Evolutionary conservation across 1,140 invertebrate species (phyloP).

Genomic region (Portunus trituberculatus): DNA sequence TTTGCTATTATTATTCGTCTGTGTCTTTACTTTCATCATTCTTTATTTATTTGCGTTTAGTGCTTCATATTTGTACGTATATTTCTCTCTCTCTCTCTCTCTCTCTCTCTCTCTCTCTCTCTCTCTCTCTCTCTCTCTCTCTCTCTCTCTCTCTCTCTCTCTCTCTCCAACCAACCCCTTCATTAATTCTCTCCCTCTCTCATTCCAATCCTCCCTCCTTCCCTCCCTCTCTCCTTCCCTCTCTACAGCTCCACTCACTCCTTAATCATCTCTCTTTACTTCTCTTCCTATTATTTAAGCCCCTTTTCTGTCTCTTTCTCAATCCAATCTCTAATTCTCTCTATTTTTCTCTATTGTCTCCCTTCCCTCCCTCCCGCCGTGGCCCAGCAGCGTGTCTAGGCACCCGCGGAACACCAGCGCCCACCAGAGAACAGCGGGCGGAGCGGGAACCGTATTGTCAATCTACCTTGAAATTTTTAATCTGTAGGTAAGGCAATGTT

Average conservation of each 20-base stretch:
- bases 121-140: not conserved
- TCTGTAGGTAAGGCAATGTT: not conserved
- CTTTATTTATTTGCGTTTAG: not conserved
- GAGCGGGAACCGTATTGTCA: not conserved
- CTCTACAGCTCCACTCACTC: not conserved
- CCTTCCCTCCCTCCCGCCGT: not conserved
- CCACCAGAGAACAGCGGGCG: not conserved
- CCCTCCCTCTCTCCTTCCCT: not conserved
- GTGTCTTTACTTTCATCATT: not conserved
- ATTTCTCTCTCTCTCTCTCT: not conserved
- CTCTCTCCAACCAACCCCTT: not conserved
- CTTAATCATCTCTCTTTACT: not conserved
- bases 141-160: not conserved
- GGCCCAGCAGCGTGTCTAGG: not conserved
- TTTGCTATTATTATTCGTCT: too few relatives aligned
- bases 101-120: not conserved
- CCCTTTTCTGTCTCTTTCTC: not conserved
- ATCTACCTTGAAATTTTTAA: constrained; percentile 16
- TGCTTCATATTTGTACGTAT: too few relatives aligned
- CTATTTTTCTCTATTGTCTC: not conserved
- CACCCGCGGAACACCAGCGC: not conserved
- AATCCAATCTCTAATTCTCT: not conserved
- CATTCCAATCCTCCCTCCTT: not conserved
- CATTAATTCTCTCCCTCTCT: not conserved
- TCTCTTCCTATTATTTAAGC: not conserved